Percentiles rank a stretch among this genome's conserved stretches.
Conservation (phyloP, 2,888 invertebrate species). For the Serripes groenlandicus region DNA sequence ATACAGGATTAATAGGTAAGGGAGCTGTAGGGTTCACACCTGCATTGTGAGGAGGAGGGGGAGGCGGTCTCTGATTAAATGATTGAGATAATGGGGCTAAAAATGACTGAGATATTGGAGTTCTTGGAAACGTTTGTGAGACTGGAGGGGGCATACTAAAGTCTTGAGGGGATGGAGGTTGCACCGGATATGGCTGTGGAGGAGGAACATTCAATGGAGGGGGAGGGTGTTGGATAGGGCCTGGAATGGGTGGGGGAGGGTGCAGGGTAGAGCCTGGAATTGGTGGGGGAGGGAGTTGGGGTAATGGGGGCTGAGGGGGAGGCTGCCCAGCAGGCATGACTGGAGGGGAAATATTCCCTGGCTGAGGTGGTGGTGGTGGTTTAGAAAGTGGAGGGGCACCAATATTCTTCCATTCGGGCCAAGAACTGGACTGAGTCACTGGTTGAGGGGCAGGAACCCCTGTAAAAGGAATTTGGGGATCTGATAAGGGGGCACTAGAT, state of each 20-base stretch:
- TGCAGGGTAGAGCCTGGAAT: no score
- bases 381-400: conserved; percentile 45
- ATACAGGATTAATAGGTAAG: conserved; percentile 11
- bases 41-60: conserved; percentile 12
- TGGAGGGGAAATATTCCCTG: conserved; percentile 50
- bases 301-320: conserved; percentile 28
- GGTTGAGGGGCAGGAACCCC: conserved; percentile 54
- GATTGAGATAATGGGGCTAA: conserved; percentile 34
- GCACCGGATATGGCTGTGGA: conserved; percentile 38
- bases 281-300: conserved; percentile 58
- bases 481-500: conserved; percentile 17
- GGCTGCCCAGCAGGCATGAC: conserved; percentile 46
- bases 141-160: conserved; percentile 48
- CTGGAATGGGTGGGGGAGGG: conserved; percentile 50
- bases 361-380: conserved; percentile 49
- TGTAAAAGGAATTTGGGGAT: conserved; percentile 28
- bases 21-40: background rate
- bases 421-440: conserved; percentile 67
- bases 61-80: conserved; percentile 25
- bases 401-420: conserved; percentile 80
- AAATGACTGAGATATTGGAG: conserved; percentile 44
- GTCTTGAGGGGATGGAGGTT: conserved; percentile 54
- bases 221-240: conserved; percentile 41
- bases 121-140: conserved; percentile 42
- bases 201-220: conserved; percentile 46